Conservation (phyloP, 1,140 invertebrate genomes). For the Pogonus chalceus region DNA sequence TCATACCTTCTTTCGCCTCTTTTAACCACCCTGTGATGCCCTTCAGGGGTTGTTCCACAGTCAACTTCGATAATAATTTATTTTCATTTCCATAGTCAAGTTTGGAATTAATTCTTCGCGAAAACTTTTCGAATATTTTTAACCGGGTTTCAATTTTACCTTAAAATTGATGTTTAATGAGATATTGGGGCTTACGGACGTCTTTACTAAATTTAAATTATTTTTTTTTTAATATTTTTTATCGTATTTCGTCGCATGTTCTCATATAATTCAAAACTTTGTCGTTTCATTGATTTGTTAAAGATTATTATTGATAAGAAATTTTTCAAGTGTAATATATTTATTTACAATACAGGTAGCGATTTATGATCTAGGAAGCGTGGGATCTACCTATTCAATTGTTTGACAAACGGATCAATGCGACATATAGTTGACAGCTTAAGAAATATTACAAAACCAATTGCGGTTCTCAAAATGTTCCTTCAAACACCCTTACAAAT, state of each 20-base stretch:
- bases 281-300: not conserved
- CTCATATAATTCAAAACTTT: no score
- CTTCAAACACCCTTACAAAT: no score
- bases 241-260: not conserved
- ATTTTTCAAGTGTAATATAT: no score
- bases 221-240: not conserved
- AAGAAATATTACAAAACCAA: no score
- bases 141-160: not conserved
- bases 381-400: not conserved
- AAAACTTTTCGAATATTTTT: not conserved
- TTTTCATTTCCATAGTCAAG: not conserved
- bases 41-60: no score
- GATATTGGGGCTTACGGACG: not conserved
- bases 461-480: no score
- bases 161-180: not conserved
- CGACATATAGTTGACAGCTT: not conserved
- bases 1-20: no score
- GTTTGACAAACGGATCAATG: not conserved
- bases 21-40: no score
- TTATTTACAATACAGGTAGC: not conserved
- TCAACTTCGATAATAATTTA: not conserved
- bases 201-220: not conserved
- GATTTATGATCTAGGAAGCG: not conserved
- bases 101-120: not conserved
- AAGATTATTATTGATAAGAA: no score